Evolutionary conservation across 2,113 vertebrate genomes (phyloP), one percentile per base, ranked within the genome.

Genomic region (Apeltes quadracus): DNA sequence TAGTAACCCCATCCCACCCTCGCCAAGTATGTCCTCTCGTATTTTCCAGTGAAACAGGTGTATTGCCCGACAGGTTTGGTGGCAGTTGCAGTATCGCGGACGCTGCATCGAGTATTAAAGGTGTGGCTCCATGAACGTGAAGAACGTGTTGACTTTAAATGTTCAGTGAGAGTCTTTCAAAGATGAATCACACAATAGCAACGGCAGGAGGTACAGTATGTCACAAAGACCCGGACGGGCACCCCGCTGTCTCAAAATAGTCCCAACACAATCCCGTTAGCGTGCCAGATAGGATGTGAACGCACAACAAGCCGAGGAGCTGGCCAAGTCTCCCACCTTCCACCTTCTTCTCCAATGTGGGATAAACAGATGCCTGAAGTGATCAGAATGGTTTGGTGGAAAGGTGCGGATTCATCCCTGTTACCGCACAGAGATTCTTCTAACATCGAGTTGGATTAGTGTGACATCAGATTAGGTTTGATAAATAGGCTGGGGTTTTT

Each of bases 1-100:
- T 51, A 71, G 83, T 84, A 89, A 88, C 73, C 51, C 32, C 46
- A 69, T 80, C 57, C 81, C 72, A 59, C 87, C 88, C 87, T 75
- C 29, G 76, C 71, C 87, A 91, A 89, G 34, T 79, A 92, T 91
- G 83, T 70, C 46, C 64, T 1, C 2, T 34, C 13, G 5, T 15
- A 16, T 39, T 64, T 71, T 63, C 77, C 50, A 36, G 69, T 59
- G 61, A 75, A 90, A 85, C 84, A 84, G 81, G 88, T 74, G 72
- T 6, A 4, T 54, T 20, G 29, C 59, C 27, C 46, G 22, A 13
- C 39, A 63, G 72, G 72, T 83, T 74, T 66, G 64, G 69, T 43
- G 22, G 22, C 25, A 51, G 62, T 73, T 7, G 63, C 9, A 62
- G 72, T 74, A 75, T 79, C 72, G 36, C 13, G 36, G 22, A 63